Evolutionary conservation across 2,113 vertebrate species (phyloP).

Genomic region (Aspidoscelis tigris): DNA sequence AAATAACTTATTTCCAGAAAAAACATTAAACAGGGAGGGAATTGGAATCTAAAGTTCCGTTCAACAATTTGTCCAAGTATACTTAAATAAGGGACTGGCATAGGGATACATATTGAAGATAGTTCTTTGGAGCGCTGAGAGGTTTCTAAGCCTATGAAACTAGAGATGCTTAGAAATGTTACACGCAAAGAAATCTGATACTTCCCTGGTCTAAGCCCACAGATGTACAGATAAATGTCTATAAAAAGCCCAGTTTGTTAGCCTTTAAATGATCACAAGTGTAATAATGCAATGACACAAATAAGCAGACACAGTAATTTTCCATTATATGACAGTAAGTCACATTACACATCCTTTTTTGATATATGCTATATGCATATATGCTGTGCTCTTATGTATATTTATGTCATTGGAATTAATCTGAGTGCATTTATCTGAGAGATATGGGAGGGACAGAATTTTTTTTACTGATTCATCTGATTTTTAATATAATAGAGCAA

Average conservation of each 20-base stretch:
- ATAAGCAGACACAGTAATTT: neutral
- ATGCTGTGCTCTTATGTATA: neutral
- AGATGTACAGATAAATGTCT: too few relatives aligned
- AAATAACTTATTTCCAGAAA: neutral
- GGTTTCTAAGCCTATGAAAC: too few relatives aligned
- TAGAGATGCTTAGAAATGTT: too few relatives aligned
- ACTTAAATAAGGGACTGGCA: too few relatives aligned
- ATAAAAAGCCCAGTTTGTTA: neutral
- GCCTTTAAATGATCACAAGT: neutral
- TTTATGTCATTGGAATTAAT: neutral
- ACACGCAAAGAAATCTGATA: too few relatives aligned
- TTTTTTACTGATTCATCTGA: slow-evolving; percentile 1
- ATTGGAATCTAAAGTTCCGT: neutral
- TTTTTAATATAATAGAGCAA: neutral
- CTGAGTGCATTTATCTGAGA: neutral
- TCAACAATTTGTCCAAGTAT: neutral
- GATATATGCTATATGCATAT: neutral
- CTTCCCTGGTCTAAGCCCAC: too few relatives aligned
- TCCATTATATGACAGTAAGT: neutral
- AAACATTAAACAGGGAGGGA: neutral
- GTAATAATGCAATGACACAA: too few relatives aligned
- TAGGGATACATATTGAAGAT: too few relatives aligned
- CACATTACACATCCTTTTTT: neutral
- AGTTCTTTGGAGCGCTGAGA: too few relatives aligned
- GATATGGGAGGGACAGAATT: neutral